A percentile compares a stretch with the other conserved stretches of the same genome.
phyloP scores from a whole-genome alignment of 2,888 invertebrate genomes.

The Calliphora vomitoria region DNA sequence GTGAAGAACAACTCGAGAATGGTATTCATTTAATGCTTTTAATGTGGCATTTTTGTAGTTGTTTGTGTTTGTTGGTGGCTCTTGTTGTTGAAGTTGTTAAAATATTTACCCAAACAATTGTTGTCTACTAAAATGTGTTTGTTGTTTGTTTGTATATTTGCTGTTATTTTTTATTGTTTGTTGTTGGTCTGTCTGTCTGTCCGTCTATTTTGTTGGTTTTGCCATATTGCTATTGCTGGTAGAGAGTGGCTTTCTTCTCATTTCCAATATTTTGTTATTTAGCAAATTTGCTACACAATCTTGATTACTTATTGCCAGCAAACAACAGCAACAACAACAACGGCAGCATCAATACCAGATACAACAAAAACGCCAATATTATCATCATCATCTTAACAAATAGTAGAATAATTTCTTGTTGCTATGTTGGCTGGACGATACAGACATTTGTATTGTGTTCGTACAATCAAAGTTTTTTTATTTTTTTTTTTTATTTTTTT shows the following conservation, averaged over 20 bases:
- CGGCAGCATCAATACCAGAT: neutral
- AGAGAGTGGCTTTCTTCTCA: slow-evolving; percentile 19
- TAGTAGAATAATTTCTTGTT: slow-evolving; percentile 43
- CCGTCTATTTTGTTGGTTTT: slow-evolving; percentile 4
- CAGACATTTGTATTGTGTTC: slow-evolving; percentile 33
- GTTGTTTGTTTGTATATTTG: slow-evolving; percentile 18
- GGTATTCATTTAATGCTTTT: slow-evolving; percentile 47
- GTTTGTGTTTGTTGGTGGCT: slow-evolving; percentile 16
- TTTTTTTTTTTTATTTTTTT: neutral
- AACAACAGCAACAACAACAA: neutral
- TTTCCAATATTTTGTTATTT: slow-evolving; percentile 60
- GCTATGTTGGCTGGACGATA: slow-evolving; percentile 21
- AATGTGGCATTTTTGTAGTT: slow-evolving; percentile 37
- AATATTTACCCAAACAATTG: slow-evolving; percentile 70
- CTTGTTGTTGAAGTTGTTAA: slow-evolving; percentile 60
- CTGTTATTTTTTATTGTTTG: slow-evolving; percentile 1
- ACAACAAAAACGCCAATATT: slow-evolving; percentile 36
- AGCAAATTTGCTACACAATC: slow-evolving; percentile 62
- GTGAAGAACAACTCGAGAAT: slow-evolving; percentile 16
- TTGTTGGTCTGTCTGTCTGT: neutral
- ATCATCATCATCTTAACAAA: slow-evolving; percentile 29
- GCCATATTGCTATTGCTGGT: neutral
- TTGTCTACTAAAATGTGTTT: slow-evolving; percentile 56
- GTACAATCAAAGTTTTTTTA: neutral
- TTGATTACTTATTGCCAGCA: slow-evolving; percentile 60